Percentiles rank a stretch among this genome's conserved stretches.
phyloP scores from a whole-genome alignment of 2,888 invertebrate species.

The Netelia virgata region DNA sequence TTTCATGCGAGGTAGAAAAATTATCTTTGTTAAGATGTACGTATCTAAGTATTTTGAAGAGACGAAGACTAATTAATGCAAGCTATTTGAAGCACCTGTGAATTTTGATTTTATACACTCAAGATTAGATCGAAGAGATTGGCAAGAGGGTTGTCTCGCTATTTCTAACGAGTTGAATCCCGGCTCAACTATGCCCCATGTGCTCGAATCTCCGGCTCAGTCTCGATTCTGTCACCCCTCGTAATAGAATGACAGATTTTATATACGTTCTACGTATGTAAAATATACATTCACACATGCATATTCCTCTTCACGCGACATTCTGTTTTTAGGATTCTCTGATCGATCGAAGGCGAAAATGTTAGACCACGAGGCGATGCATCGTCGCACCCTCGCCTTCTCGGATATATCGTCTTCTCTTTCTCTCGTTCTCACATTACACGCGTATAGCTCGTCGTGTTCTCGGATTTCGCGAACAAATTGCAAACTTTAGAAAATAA shows the following conservation, averaged over 20 bases:
- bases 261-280: not conserved
- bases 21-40: no score
- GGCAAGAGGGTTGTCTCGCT: constrained; percentile 72
- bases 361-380: constrained; percentile 71
- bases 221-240: constrained; percentile 23
- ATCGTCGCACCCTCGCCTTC: constrained; percentile 66
- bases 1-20: no score
- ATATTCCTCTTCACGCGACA: not conserved
- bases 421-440: not conserved
- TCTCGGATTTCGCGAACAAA: constrained; percentile 22
- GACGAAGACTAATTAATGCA: no score
- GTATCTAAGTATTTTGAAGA: no score
- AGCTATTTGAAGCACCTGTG: not conserved
- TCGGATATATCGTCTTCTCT: not conserved
- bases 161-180: constrained; percentile 84
- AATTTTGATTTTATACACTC: constrained; percentile 78
- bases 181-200: constrained; percentile 72
- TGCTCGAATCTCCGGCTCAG: constrained; percentile 80
- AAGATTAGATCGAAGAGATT: constrained; percentile 81
- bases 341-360: constrained; percentile 65
- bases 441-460: not conserved
- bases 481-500: constrained; percentile 48
- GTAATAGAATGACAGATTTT: constrained; percentile 4
- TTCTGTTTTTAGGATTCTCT: not conserved
- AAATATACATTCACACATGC: constrained; percentile 1